A percentile compares a stretch with the other conserved stretches of the same genome.
Evolutionary conservation across 2,113 vertebrate species (phyloP).

Genomic region (Brachirus orientalis): DNA sequence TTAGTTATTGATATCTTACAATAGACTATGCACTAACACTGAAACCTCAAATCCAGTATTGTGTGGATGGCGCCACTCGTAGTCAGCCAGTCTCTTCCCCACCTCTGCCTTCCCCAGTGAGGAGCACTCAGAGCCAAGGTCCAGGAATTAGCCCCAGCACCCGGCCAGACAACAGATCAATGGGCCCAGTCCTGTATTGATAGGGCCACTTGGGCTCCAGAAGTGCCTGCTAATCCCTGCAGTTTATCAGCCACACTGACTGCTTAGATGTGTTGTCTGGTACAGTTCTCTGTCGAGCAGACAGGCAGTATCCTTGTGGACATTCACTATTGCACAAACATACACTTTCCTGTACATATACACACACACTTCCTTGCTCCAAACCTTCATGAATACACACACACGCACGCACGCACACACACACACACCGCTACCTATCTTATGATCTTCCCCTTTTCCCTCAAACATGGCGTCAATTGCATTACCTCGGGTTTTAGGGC

Average conservation of each 20-base stretch:
- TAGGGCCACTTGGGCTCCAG: constrained; percentile 83
- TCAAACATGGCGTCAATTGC: constrained; percentile 85
- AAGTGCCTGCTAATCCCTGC: constrained; percentile 84
- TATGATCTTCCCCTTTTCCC: constrained; percentile 52
- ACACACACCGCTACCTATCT: constrained; percentile 52
- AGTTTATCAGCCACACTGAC: constrained; percentile 78
- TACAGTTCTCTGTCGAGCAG: constrained; percentile 46
- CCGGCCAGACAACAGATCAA: constrained; percentile 88
- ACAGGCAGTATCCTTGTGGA: constrained; percentile 43
- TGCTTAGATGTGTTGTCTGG: constrained; percentile 61
- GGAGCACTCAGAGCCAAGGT: constrained; percentile 77
- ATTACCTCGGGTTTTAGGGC: constrained; percentile 82
- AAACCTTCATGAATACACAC: constrained; percentile 34
- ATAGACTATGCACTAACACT: constrained; percentile 10
- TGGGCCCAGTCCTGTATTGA: constrained; percentile 88
- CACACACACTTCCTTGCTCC: constrained; percentile 22
- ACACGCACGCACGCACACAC: constrained; percentile 30
- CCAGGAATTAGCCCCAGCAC: constrained; percentile 79
- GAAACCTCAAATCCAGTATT: constrained; percentile 82
- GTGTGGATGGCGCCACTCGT: constrained; percentile 90
- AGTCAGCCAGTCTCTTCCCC: constrained; percentile 82
- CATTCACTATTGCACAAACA: constrained; percentile 22
- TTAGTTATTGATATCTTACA: too few species aligned
- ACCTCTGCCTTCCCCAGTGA: constrained; percentile 55
- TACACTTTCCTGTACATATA: constrained; percentile 44